Conservation (phyloP, 2,113 vertebrate species). For the Sphaerodactylus townsendi region DNA sequence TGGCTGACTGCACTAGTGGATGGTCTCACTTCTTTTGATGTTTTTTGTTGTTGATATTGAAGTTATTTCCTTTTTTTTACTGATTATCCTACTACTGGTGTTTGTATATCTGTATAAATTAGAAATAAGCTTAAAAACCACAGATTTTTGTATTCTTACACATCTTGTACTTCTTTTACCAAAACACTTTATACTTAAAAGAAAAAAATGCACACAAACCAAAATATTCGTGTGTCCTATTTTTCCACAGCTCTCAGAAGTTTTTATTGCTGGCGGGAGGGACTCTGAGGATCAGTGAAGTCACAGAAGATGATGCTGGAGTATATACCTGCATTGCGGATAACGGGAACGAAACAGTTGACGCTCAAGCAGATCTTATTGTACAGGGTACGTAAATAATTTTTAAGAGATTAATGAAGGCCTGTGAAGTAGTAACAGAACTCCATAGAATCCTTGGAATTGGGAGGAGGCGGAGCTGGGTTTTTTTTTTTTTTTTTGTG, state of each 20-base stretch:
- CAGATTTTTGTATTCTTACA: no score
- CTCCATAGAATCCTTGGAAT: not conserved
- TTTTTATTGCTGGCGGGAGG: constrained; percentile 82
- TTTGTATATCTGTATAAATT: not conserved
- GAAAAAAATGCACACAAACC: no score
- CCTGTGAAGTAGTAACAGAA: not conserved
- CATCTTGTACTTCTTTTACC: not conserved
- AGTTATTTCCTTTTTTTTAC: not conserved
- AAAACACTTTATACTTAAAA: not conserved
- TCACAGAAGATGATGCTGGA: constrained; percentile 83
- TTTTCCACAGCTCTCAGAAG: constrained; percentile 74
- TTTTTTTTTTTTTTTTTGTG: no score
- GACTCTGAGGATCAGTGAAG: constrained; percentile 80
- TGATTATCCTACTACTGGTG: not conserved
- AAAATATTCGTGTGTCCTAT: not conserved
- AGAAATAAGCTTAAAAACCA: not conserved
- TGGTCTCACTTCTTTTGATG: not conserved
- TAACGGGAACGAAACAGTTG: constrained; percentile 81
- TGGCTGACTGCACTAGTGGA: not conserved
- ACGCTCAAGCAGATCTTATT: constrained; percentile 85
- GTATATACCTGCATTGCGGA: constrained; percentile 86
- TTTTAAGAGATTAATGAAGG: not conserved
- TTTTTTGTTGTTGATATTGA: not conserved
- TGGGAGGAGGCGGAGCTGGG: not conserved
- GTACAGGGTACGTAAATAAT: constrained; percentile 83